phyloP scores from a whole-genome alignment of 2,113 vertebrate species.

The Orcinus orca region DNA sequence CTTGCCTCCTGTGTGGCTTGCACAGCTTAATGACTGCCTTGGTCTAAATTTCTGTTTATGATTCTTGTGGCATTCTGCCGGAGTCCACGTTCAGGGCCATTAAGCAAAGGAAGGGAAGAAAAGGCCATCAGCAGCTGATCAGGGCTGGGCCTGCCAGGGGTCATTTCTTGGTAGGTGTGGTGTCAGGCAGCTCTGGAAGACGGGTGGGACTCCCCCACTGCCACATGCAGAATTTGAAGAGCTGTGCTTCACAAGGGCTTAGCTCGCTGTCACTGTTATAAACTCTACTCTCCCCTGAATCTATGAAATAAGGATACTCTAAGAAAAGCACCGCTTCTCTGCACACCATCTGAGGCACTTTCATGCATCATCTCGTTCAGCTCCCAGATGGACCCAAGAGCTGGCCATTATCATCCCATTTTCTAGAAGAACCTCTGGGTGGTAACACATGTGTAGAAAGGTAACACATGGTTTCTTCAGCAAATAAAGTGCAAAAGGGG shows the following conservation, averaged over 20 bases:
- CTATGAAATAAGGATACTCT: background rate
- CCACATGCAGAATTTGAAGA: background rate
- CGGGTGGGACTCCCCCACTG: rapidly evolving
- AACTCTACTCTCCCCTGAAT: background rate
- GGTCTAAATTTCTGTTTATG: background rate
- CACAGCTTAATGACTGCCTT: background rate
- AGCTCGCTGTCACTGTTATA: background rate
- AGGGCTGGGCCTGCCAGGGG: background rate
- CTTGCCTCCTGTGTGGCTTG: background rate
- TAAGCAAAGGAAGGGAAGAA: background rate
- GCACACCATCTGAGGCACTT: rapidly evolving
- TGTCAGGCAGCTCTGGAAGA: background rate
- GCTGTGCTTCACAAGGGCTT: background rate
- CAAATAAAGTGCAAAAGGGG: background rate
- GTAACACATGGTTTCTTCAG: background rate
- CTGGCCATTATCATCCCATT: background rate
- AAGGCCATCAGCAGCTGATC: too few relatives aligned
- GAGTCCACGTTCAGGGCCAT: background rate
- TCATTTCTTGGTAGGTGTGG: background rate
- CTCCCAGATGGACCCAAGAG: background rate
- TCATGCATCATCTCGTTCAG: background rate
- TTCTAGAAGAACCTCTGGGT: background rate
- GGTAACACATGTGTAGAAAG: background rate
- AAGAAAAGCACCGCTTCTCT: rapidly evolving
- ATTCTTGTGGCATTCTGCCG: background rate